Percentiles rank a stretch among this genome's conserved stretches.
These are phyloP conservation scores for Eupithecia abbreviata DNA, from an alignment of 2,888 invertebrate genomes.

Conservation along the genomic window DNA sequence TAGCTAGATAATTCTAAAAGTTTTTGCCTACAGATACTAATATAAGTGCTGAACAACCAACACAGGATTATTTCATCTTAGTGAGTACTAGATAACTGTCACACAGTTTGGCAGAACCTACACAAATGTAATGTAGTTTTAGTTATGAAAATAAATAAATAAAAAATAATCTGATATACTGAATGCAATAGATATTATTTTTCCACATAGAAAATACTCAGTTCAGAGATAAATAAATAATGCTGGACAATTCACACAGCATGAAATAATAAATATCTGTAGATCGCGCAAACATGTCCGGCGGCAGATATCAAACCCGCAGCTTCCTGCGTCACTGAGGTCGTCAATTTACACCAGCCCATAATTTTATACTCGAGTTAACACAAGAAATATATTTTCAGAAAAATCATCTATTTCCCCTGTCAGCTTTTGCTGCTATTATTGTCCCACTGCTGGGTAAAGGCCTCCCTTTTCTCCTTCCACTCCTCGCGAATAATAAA, in stretches of 20 bases:
- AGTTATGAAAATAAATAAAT: too few relatives aligned
- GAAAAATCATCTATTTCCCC: not conserved
- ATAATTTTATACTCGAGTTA: too few relatives aligned
- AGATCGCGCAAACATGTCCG: not conserved
- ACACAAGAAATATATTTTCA: not conserved
- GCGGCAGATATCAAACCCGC: not conserved
- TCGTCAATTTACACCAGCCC: too few relatives aligned
- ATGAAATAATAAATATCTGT: not conserved
- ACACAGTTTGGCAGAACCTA: too few relatives aligned
- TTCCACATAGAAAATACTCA: not conserved
- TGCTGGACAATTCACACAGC: too few relatives aligned
- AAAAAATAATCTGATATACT: too few relatives aligned
- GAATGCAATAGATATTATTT: too few relatives aligned
- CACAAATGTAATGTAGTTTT: too few relatives aligned
- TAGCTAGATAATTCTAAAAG: not conserved
- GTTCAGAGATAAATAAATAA: not conserved
- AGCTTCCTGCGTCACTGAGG: not conserved
- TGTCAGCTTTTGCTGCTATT: not conserved
- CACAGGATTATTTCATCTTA: not conserved
- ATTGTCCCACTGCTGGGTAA: not conserved
- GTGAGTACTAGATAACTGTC: too few relatives aligned
- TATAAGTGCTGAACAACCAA: not conserved
- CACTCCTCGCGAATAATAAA: not conserved
- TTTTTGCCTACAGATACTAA: not conserved
- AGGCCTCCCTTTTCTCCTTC: too few relatives aligned